phyloP scores from a whole-genome alignment of 2,113 vertebrate genomes.

The Colius striatus region DNA sequence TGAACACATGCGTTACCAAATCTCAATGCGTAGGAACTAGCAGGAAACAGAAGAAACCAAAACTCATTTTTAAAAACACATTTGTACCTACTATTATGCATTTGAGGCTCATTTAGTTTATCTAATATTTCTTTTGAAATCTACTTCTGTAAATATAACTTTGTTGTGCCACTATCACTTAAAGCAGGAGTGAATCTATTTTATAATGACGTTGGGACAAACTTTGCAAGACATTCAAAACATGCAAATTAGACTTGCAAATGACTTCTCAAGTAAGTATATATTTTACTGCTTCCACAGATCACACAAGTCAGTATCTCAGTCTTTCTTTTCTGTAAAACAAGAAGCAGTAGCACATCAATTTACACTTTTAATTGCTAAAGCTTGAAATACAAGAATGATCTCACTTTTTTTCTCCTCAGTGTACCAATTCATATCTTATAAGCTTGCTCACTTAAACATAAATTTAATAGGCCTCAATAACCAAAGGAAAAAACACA shows the following conservation, averaged over 20 bases:
- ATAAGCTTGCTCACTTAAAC: not conserved
- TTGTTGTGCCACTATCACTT: not conserved
- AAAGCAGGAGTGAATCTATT: not conserved
- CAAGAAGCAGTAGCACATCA: not conserved
- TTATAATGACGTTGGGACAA: not conserved
- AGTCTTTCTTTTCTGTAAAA: not conserved
- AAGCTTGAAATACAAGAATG: not conserved
- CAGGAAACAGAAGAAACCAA: not conserved
- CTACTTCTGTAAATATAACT: not conserved
- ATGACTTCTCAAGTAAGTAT: not conserved
- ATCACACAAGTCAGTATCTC: not conserved
- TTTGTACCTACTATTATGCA: not conserved
- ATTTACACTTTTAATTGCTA: not conserved
- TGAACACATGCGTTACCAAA: not conserved
- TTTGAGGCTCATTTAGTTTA: not conserved
- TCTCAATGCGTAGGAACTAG: not conserved
- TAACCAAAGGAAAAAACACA: conserved; percentile 15
- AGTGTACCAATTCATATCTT: not conserved
- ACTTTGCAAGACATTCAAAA: not conserved
- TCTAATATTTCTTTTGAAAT: not conserved
- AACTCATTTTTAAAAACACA: not conserved
- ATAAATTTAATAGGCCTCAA: conserved; percentile 10
- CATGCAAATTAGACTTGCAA: not conserved
- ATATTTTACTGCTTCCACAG: not conserved
- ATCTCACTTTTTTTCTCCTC: not conserved